A percentile compares a stretch with the other conserved stretches of the same genome.
Evolutionary conservation across 2,113 vertebrate genomes (phyloP).

Genomic region (Pseudopipra pipra): DNA sequence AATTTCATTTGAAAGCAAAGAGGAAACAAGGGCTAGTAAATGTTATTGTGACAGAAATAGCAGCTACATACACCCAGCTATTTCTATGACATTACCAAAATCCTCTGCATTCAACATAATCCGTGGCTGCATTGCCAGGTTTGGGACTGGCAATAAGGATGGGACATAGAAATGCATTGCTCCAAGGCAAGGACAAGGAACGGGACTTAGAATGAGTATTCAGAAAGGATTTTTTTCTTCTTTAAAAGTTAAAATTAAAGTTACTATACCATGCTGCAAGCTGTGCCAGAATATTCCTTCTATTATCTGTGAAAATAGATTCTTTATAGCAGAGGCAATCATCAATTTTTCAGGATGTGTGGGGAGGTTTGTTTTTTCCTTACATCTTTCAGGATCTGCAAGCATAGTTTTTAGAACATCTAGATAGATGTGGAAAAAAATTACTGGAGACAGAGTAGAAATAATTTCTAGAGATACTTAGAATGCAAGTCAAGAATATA

Average conservation of each 20-base stretch:
- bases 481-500: background rate
- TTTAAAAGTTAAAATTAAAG: background rate
- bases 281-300: background rate
- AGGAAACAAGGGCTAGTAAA: conserved; percentile 46
- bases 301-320: background rate
- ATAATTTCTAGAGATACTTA: background rate
- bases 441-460: background rate
- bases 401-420: background rate
- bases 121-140: background rate
- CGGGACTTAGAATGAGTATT: background rate
- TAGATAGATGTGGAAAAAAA: background rate
- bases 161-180: background rate
- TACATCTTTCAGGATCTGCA: background rate
- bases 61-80: conserved; percentile 34
- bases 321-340: background rate
- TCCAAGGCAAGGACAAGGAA: background rate
- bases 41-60: conserved; percentile 56
- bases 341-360: background rate
- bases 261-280: background rate
- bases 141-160: background rate
- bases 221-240: background rate
- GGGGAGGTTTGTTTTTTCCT: background rate
- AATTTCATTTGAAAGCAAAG: conserved; percentile 8
- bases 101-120: background rate
- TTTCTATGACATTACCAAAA: conserved; percentile 7